phyloP scores from a whole-genome alignment of 2,888 invertebrate species.

The Lasioglossum pauxillum region DNA sequence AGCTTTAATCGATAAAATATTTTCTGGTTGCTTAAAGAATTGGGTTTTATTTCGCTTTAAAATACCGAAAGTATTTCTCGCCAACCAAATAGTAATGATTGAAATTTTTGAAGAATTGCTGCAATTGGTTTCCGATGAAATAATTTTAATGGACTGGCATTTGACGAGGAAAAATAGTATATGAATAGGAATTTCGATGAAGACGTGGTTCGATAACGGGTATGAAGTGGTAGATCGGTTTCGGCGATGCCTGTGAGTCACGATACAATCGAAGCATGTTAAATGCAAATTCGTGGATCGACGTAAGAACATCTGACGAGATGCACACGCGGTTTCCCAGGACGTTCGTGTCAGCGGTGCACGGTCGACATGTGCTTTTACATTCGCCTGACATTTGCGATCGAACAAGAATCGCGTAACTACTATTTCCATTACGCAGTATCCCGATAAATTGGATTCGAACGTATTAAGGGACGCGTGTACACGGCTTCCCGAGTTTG shows the following conservation, averaged over 20 bases:
- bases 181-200: not conserved
- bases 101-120: too few species aligned
- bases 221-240: not conserved
- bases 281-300: not conserved
- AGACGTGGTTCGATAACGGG: not conserved
- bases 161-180: not conserved
- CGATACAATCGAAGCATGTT: constrained; percentile 5
- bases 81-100: too few species aligned
- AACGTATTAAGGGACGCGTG: constrained; percentile 63
- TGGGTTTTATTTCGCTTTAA: too few species aligned
- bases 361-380: constrained; percentile 36
- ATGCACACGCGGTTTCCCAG: not conserved
- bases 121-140: too few species aligned
- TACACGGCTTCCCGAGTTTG: constrained; percentile 62
- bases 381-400: constrained; percentile 64
- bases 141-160: too few species aligned
- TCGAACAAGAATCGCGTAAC: constrained; percentile 65
- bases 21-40: too few species aligned
- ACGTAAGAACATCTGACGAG: not conserved
- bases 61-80: too few species aligned
- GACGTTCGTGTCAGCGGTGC: constrained; percentile 13
- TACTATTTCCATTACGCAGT: constrained; percentile 62
- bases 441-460: constrained; percentile 72
- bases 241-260: not conserved
- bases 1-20: too few species aligned